Conservation (phyloP, 2,113 vertebrate genomes). For the Cinclus cinclus region DNA sequence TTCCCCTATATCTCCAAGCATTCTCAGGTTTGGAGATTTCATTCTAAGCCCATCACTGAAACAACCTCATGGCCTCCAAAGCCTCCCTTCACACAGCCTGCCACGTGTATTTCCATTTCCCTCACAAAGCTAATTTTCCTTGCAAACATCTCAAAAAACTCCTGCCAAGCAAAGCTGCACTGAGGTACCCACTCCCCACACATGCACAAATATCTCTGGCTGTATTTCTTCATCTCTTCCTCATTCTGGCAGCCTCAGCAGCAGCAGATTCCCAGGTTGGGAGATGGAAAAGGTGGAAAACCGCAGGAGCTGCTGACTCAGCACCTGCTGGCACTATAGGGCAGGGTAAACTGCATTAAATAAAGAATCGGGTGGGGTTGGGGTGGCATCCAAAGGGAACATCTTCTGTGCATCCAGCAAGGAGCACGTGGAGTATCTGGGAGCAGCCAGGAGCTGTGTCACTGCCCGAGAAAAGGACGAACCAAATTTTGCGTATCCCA, state of each 20-base stretch:
- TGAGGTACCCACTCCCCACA: background rate
- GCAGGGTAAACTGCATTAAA: background rate
- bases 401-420: rapidly evolving
- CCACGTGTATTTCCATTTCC: background rate
- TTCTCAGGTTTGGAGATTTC: background rate
- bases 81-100: background rate
- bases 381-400: background rate
- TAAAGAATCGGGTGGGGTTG: background rate
- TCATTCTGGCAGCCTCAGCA: background rate
- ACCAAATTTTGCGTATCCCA: background rate
- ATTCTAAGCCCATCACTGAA: background rate
- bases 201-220: background rate
- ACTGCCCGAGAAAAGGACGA: background rate
- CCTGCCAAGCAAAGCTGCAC: background rate
- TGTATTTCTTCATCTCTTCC: background rate
- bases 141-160: background rate
- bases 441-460: background rate
- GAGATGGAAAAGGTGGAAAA: background rate
- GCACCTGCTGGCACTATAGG: slow-evolving; percentile 44
- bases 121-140: background rate
- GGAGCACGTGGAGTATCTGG: background rate
- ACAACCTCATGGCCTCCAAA: background rate
- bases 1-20: background rate
- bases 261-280: background rate
- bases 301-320: background rate